Conservation (phyloP, 2,797 vertebrate genomes). For the Sardinella longiceps region DNA sequence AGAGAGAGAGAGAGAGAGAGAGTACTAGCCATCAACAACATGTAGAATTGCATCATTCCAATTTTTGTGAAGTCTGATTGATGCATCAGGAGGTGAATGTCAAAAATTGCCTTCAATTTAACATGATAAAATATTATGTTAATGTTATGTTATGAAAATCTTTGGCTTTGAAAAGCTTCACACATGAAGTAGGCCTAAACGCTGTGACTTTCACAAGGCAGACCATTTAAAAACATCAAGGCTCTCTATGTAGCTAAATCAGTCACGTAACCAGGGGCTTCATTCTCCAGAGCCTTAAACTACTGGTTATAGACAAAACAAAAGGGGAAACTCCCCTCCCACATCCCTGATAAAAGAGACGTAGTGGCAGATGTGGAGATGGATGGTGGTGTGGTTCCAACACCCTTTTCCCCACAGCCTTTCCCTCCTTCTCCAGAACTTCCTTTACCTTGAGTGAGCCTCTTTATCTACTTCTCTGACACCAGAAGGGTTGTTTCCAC, state of each 20-base stretch:
- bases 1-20: background rate
- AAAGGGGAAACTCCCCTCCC: constrained; percentile 25
- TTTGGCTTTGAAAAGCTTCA: background rate
- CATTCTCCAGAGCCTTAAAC: constrained; percentile 10
- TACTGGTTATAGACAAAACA: constrained; percentile 18
- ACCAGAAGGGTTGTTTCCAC: background rate
- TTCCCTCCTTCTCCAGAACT: background rate
- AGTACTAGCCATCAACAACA: background rate
- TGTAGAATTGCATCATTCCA: background rate
- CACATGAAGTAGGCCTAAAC: background rate
- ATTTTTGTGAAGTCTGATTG: background rate
- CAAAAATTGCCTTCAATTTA: background rate
- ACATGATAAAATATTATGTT: background rate
- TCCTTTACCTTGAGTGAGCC: background rate
- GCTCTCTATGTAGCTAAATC: background rate
- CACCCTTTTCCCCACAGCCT: background rate
- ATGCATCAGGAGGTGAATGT: background rate
- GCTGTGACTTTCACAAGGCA: background rate
- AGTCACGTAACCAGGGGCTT: background rate
- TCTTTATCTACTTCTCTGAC: constrained; percentile 20
- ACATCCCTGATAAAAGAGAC: constrained; percentile 4
- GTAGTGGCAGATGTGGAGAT: constrained; percentile 16
- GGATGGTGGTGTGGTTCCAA: constrained; percentile 1
- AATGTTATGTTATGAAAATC: background rate
- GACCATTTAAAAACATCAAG: background rate